These are phyloP conservation scores for Polietes domitor DNA, from an alignment of 2,888 invertebrate genomes.

Conservation along the genomic window DNA sequence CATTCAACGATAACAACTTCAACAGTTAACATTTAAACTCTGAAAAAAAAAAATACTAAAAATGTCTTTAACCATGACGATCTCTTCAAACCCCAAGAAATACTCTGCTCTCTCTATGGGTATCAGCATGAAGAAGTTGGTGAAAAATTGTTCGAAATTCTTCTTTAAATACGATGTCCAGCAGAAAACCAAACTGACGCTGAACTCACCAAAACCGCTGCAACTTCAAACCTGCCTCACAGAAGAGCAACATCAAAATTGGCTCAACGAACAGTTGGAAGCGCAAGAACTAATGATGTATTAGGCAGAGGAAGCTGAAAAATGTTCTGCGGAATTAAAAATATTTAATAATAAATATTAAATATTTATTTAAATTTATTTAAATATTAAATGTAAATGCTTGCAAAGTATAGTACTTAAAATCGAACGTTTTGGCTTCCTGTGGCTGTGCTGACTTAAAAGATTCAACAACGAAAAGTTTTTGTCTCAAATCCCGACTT, in stretches of 20 bases:
- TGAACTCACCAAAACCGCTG: no score
- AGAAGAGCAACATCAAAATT: constrained; percentile 73
- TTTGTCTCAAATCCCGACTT: constrained; percentile 14
- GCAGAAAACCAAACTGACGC: neutral
- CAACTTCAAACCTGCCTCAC: constrained; percentile 54
- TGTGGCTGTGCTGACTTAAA: neutral
- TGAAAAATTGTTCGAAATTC: constrained; percentile 70
- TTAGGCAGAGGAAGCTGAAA: neutral
- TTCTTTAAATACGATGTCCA: constrained; percentile 68
- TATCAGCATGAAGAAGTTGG: constrained; percentile 66
- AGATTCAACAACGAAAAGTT: constrained; percentile 15
- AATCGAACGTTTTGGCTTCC: constrained; percentile 37
- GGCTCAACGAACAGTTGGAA: constrained; percentile 72
- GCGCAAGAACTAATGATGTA: constrained; percentile 22
- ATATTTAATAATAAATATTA: neutral
- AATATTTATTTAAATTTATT: no score
- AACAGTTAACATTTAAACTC: constrained; percentile 26
- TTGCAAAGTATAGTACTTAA: constrained; percentile 45
- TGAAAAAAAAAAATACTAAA: constrained; percentile 40
- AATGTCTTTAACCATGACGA: constrained; percentile 31
- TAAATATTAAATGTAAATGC: constrained; percentile 36
- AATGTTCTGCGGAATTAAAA: constrained; percentile 40
- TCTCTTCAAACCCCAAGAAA: constrained; percentile 15
- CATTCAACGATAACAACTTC: constrained; percentile 65
- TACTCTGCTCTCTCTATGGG: neutral